Percentiles rank a stretch among this genome's conserved stretches.
Conservation (phyloP, 2,113 vertebrate species). For the Zapus hudsonius region DNA sequence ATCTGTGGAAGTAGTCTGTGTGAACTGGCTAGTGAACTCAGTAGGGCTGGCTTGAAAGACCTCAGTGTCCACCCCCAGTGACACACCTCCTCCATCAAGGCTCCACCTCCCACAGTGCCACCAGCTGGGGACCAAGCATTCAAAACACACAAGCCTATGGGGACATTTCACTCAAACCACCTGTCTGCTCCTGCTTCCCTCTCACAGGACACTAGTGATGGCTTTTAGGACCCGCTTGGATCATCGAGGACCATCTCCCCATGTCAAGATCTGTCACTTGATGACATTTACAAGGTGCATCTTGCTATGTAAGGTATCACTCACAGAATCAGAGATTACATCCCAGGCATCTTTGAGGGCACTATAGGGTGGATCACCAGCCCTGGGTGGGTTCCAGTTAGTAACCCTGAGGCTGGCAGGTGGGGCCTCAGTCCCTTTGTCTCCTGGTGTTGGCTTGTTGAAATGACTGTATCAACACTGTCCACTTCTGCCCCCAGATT, state of each 20-base stretch:
- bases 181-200: neutral
- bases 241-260: neutral
- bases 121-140: too few relatives aligned
- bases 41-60: too few relatives aligned
- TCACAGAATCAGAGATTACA: neutral
- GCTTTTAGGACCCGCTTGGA: neutral
- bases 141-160: too few relatives aligned
- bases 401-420: neutral
- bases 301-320: neutral
- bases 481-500: fast-evolving
- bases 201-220: neutral
- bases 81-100: too few relatives aligned
- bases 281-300: too few relatives aligned
- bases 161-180: too few relatives aligned
- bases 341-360: neutral
- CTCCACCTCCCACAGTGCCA: too few relatives aligned
- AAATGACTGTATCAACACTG: fast-evolving
- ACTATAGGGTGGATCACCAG: neutral
- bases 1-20: too few relatives aligned
- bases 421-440: neutral
- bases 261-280: neutral
- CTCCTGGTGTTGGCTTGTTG: neutral
- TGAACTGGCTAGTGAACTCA: too few relatives aligned
- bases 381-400: neutral
- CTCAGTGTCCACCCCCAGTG: too few relatives aligned